These are phyloP conservation scores for Maniola jurtina DNA, from an alignment of 1,140 invertebrate species.

Conservation along the genomic window DNA sequence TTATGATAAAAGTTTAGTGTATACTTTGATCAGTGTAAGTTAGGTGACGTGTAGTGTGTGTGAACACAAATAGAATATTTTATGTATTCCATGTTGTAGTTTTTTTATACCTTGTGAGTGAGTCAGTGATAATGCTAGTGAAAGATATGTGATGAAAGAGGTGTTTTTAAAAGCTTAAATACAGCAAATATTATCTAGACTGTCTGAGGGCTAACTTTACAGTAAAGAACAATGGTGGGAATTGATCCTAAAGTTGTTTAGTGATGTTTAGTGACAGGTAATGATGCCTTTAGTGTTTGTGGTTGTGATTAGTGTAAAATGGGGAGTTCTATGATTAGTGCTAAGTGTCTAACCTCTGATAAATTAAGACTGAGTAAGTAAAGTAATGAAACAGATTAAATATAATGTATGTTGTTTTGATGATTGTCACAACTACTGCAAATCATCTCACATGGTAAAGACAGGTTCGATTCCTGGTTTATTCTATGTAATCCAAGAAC, in stretches of 20 bases:
- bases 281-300: conserved; percentile 29
- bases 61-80: conserved; percentile 72
- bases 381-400: not conserved
- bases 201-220: conserved; percentile 12
- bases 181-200: conserved; percentile 11
- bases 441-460: too few species aligned
- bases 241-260: conserved; percentile 3
- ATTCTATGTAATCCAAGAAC: too few species aligned
- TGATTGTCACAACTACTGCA: too few species aligned
- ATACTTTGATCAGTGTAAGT: conserved; percentile 63
- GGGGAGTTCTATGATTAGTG: conserved; percentile 23
- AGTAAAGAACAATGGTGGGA: conserved; percentile 17
- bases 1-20: conserved; percentile 56
- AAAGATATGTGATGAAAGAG: conserved; percentile 27
- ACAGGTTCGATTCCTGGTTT: too few species aligned
- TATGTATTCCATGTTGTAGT: conserved; percentile 67
- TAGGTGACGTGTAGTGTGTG: conserved; percentile 76
- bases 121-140: conserved; percentile 44
- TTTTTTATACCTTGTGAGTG: conserved; percentile 74
- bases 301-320: conserved; percentile 36
- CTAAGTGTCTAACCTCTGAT: not conserved
- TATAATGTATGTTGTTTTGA: not conserved
- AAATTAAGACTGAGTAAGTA: conserved; percentile 34
- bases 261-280: conserved; percentile 28
- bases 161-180: conserved; percentile 18